These are phyloP conservation scores for Atrina japonica DNA, from an alignment of 2,888 invertebrate species.

Conservation along the genomic window DNA sequence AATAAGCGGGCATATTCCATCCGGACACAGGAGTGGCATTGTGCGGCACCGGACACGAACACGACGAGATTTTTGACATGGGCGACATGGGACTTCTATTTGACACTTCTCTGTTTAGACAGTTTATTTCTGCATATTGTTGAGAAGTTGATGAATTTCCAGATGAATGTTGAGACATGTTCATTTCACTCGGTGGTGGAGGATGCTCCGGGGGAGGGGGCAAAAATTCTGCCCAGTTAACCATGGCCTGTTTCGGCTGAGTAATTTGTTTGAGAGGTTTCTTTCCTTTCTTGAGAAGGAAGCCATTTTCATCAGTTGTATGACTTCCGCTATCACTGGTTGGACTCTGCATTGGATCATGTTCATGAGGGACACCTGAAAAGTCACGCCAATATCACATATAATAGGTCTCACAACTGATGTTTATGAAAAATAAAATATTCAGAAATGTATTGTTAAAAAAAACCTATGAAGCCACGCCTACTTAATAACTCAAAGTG, in stretches of 20 bases:
- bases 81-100: conserved; percentile 71
- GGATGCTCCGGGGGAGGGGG: conserved; percentile 81
- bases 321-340: conserved; percentile 74
- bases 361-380: conserved; percentile 58
- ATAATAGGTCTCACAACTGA: background rate
- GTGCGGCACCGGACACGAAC: conserved; percentile 74
- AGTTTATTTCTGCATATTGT: conserved; percentile 53
- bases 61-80: conserved; percentile 73
- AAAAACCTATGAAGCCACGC: too few species aligned
- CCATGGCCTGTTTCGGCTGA: conserved; percentile 72
- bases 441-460: background rate
- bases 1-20: conserved; percentile 69
- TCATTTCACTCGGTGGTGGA: conserved; percentile 79
- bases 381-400: conserved; percentile 1
- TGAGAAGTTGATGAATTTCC: conserved; percentile 49
- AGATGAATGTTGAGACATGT: conserved; percentile 46
- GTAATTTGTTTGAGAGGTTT: conserved; percentile 51
- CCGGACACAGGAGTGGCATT: conserved; percentile 60
- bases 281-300: conserved; percentile 67
- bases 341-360: conserved; percentile 70
- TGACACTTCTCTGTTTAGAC: conserved; percentile 47
- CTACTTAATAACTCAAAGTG: too few species aligned
- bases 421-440: background rate
- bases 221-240: conserved; percentile 79
- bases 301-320: conserved; percentile 74